Base-by-base conservation (phyloP, 2,888 invertebrate genomes). In the Buathra laborator region DNA sequence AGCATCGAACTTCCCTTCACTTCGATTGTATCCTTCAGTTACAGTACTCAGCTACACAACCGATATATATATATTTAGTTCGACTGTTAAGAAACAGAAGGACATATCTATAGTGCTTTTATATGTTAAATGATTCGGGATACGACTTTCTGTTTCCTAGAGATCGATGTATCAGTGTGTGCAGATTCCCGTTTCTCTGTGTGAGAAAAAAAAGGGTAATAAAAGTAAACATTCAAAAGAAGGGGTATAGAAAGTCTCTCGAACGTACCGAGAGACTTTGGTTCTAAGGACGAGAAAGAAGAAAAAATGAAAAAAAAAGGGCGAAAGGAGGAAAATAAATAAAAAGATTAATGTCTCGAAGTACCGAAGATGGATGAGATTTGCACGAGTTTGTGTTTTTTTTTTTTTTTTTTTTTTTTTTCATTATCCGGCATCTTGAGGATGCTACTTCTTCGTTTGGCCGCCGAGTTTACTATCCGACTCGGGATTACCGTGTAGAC, bases 341-440 rank as follows among this genome's bases (percentile, higher is more conserved):
- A n/a, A 51, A 51, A 51, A 14, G 24, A 56, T 56, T 56, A 56
- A 56, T 56, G 56, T 19, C 19, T 10, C 56, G 56, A 24, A 16
- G 19, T 56, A 56, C 56, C 56, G 56, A 56, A 56, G 56, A 56
- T 56, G 56, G 19, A 56, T 56, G 56, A 24, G 56, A 56, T 56
- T 16, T 56, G 9, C 24, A 3, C 56, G 24, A 56, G 56, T 4
- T 24, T 56, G 19, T 19, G 7, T 56, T 56, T 10, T 56, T 19
- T 37, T 24, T 56, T 19, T 19, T 19, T 19, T 19, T 24, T 24
- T 56, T 56, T 19, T 56, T 19, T 37, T 24, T 56, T 19, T 19
- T 19, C 24, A 19, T 19, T 19, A 19, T 24, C 24, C 56, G 24
- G 19, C 12, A 56, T 19, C 19, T 12, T 19, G 56, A 24, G 10